phyloP scores from a whole-genome alignment of 2,888 invertebrate genomes.

The Monoplex corrugatus region DNA sequence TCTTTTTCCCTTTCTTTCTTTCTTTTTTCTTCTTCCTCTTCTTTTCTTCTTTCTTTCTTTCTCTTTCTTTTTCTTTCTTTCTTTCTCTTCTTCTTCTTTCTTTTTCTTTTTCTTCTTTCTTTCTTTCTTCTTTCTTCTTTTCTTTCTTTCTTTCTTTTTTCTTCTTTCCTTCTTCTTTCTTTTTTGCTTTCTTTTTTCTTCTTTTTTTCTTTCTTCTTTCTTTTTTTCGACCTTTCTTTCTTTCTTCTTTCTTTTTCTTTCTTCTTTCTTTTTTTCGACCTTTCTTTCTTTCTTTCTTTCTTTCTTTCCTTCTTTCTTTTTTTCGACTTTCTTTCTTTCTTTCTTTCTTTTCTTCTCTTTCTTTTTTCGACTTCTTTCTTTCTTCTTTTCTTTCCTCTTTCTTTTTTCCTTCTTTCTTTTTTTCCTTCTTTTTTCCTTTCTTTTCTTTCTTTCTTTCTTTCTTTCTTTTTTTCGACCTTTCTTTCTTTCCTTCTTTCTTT shows the following conservation, averaged over 20 bases:
- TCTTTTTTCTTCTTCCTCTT: not conserved
- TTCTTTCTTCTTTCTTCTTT: no score
- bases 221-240: no score
- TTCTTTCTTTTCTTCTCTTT: not conserved
- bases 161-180: not conserved
- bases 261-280: no score
- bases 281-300: not conserved
- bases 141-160: no score
- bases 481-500: no score
- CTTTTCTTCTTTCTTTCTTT: not conserved
- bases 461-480: no score
- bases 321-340: not conserved
- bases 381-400: not conserved
- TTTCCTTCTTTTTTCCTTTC: not conserved
- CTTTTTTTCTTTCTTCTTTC: not conserved
- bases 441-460: no score
- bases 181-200: not conserved
- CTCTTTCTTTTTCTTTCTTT: not conserved
- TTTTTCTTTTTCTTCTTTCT: no score
- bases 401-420: not conserved
- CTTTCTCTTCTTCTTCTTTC: no score
- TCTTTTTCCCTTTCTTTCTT: not conserved
- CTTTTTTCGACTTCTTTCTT: not conserved
- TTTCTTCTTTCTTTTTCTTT: no score
- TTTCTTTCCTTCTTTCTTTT: not conserved